Base-by-base conservation (phyloP, 1,140 invertebrate genomes). In the Drosophila takahashii region DNA sequence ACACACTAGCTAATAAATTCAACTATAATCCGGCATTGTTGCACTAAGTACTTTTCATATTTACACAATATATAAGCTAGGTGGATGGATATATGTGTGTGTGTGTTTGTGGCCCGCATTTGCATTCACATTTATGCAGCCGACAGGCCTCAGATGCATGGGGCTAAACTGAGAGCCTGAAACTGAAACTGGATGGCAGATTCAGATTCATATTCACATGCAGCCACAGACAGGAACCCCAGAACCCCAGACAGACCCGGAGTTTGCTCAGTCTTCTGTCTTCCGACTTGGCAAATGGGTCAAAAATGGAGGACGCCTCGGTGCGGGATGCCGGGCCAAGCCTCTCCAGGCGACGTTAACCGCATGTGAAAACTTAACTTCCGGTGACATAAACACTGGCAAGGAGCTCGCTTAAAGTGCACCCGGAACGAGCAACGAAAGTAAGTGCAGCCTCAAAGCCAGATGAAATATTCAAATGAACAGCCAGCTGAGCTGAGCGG, bases 381-480 rank as follows among this genome's bases (percentile, higher is more conserved):
- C 84, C 84, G 84, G 84, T 83, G 84, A 89, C 84, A 87, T 83
- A 87, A 87, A 87, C 84, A 89, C 79, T 79, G 72, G 81, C 79
- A 83, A 87, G 84, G 71, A 89, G 79, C 79, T 83, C 51, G 77
- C 84, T 79, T 83, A 79, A 81, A 86, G 81, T 81, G 79, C 73
- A 48, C 51, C 65, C 74, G 66, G 57, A 71, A 70, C 51, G 74
- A 78, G 75, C 65, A 83, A 65, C 54, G 67, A 79, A 86, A 85
- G 81, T 86, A 85, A 85, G 77, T 86, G 81, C 77, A 81, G 80
- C 72, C 67, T 59, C 81, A 86, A 45, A 72, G 79, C 70, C 52
- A 87, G 79, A 81, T 87, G 79, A 87, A 89, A 89, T 87, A 87
- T 87, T 87, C 84, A 87, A 87, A 87, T 87, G 84, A 89, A 89